These are phyloP conservation scores for Altica lythri DNA, from an alignment of 2,888 invertebrate species.

Conservation along the genomic window DNA sequence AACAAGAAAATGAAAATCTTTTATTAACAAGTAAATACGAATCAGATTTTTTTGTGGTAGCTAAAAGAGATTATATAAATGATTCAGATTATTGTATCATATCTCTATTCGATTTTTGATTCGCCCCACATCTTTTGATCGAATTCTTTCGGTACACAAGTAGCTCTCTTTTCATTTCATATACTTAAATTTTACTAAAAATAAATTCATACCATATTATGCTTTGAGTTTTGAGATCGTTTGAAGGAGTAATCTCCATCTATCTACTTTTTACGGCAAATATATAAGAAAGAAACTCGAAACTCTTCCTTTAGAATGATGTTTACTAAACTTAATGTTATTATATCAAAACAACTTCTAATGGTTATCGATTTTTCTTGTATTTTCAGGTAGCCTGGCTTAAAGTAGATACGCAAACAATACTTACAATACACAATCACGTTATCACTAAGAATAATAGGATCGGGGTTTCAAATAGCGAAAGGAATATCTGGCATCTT, in stretches of 20 bases:
- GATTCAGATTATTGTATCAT: too few relatives aligned
- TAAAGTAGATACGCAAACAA: constrained; percentile 88
- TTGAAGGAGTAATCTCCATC: constrained; percentile 3
- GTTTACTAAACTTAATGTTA: constrained; percentile 16
- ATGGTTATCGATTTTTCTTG: constrained; percentile 7
- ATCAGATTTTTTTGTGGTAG: too few relatives aligned
- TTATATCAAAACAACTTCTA: constrained; percentile 19
- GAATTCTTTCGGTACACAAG: too few relatives aligned
- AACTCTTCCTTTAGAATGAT: constrained; percentile 5
- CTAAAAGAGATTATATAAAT: too few relatives aligned
- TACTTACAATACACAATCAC: constrained; percentile 86
- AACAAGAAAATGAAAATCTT: too few relatives aligned
- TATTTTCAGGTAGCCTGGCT: constrained; percentile 81
- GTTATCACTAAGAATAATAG: constrained; percentile 88
- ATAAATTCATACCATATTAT: too few relatives aligned
- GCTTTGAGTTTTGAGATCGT: too few relatives aligned
- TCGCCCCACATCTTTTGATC: too few relatives aligned
- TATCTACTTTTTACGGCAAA: constrained; percentile 8
- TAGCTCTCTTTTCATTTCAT: too few relatives aligned
- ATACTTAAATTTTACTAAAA: too few relatives aligned
- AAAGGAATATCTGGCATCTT: constrained; percentile 84
- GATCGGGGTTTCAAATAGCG: constrained; percentile 82
- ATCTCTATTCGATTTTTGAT: too few relatives aligned
- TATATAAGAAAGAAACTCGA: constrained; percentile 1
- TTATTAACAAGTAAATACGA: too few relatives aligned